These are phyloP conservation scores for Norana najaformis DNA, from an alignment of 2,888 invertebrate genomes.

Conservation along the genomic window DNA sequence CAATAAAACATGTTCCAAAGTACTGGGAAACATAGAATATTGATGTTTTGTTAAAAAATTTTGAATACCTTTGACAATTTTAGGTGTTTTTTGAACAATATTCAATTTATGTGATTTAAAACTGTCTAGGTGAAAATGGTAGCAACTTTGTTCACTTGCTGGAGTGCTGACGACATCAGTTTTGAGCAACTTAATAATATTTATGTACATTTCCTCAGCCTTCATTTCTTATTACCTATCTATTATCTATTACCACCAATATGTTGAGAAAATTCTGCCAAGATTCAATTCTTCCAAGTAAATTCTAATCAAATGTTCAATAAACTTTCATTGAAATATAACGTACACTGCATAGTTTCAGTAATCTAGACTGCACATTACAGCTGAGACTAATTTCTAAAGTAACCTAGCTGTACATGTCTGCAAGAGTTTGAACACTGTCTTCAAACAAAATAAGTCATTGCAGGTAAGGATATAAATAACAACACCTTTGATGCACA, in stretches of 20 bases:
- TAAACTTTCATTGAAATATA: neutral
- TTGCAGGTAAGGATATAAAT: neutral
- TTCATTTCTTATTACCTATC: neutral
- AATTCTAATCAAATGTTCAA: too few relatives aligned
- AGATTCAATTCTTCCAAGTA: neutral
- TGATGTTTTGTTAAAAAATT: neutral
- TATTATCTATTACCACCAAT: too few relatives aligned
- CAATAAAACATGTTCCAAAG: neutral
- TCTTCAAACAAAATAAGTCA: neutral
- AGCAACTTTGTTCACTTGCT: too few relatives aligned
- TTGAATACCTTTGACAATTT: neutral
- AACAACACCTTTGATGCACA: neutral
- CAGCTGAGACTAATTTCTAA: neutral
- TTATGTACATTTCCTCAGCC: neutral
- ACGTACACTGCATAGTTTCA: too few relatives aligned
- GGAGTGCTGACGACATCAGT: neutral
- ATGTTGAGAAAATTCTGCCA: neutral
- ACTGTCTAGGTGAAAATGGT: neutral
- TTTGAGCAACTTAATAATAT: too few relatives aligned
- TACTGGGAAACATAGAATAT: neutral
- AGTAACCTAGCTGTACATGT: neutral
- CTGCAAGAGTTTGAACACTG: neutral
- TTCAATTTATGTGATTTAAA: neutral
- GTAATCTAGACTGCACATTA: neutral
- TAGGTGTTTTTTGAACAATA: neutral